Base-by-base conservation (phyloP, 2,888 invertebrate genomes). In the Acronicta leporina region DNA sequence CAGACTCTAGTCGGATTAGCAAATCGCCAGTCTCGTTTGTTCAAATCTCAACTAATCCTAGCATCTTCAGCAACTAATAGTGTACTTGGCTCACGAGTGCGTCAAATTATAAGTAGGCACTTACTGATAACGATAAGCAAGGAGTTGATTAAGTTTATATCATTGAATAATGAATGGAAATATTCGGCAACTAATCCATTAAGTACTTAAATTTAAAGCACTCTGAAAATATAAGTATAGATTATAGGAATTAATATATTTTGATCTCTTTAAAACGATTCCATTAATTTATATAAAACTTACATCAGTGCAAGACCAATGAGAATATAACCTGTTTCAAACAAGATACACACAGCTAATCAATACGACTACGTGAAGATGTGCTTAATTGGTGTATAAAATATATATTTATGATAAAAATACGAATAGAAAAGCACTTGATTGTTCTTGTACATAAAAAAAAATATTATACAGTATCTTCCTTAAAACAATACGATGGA, bases 31-130 rank as follows among this genome's bases (percentile, higher is more conserved):
- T 65, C 67, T 69, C 66, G 72, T 68, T 51, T 70, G 64, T 63
- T 72, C 53, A 84, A 88, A 89, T 88, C 89, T 84, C 77, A 59
- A 79, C 74, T 88, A 86, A 89, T 88, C 84, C 77, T 63, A 62
- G 76, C 80, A 79, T 84, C 82, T 81, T 77, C 66, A 73, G 65
- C 58, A 41, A 63, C 71, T 79, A 82, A 85, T 86, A 85, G 63
- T 65, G 56, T 59, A 33, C 51, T 61, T 69, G 69, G 51, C 46
- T 63, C 44, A 63, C 38, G 27, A 73, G 66, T 75, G 43, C 68
- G 52, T 63, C 64, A 63, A 61, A 63, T 64, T 63, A 55, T 68
- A 59, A 66, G 68, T 66, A 71, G 59, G 52, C 58, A 60, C 62
- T 66, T 53, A 63, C 52, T 72, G 78, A 77, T 75, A 75, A 63